phyloP scores from a whole-genome alignment of 1,140 invertebrate genomes.

The Idris sp. region DNA sequence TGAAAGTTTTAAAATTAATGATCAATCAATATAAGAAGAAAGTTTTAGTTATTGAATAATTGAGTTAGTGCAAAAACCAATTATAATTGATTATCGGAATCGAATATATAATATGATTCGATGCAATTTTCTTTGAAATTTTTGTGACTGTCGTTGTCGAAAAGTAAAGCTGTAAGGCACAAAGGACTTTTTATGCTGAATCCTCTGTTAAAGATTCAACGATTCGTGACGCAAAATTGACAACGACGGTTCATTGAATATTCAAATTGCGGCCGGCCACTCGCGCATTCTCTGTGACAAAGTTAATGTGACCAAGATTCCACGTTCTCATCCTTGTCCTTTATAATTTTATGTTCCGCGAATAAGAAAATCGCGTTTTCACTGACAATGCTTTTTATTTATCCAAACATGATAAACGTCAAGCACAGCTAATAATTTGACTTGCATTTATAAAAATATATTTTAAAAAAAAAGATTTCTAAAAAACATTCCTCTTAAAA shows the following conservation, averaged over 20 bases:
- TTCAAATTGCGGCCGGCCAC: constrained; percentile 65
- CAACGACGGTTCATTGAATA: constrained; percentile 69
- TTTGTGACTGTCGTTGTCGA: constrained; percentile 19
- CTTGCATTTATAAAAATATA: neutral
- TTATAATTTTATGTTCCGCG: constrained; percentile 36
- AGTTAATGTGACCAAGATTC: constrained; percentile 55
- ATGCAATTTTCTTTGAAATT: constrained; percentile 47
- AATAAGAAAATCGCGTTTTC: constrained; percentile 34
- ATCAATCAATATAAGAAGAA: neutral
- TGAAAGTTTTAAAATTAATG: no score
- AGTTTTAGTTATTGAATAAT: neutral
- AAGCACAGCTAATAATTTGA: constrained; percentile 1
- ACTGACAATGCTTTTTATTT: constrained; percentile 14
- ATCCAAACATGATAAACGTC: constrained; percentile 16
- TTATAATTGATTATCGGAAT: constrained; percentile 21
- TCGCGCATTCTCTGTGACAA: constrained; percentile 69
- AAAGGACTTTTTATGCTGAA: constrained; percentile 56
- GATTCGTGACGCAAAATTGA: constrained; percentile 68
- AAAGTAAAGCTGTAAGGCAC: constrained; percentile 32
- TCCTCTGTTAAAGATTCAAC: constrained; percentile 69
- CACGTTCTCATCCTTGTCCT: constrained; percentile 46
- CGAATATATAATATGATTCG: neutral
- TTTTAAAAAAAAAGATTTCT: no score
- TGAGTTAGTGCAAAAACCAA: constrained; percentile 8
- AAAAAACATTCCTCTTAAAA: no score